Evolutionary conservation across 2,797 vertebrate genomes (phyloP).

Genomic region (Scarus forsteni): DNA sequence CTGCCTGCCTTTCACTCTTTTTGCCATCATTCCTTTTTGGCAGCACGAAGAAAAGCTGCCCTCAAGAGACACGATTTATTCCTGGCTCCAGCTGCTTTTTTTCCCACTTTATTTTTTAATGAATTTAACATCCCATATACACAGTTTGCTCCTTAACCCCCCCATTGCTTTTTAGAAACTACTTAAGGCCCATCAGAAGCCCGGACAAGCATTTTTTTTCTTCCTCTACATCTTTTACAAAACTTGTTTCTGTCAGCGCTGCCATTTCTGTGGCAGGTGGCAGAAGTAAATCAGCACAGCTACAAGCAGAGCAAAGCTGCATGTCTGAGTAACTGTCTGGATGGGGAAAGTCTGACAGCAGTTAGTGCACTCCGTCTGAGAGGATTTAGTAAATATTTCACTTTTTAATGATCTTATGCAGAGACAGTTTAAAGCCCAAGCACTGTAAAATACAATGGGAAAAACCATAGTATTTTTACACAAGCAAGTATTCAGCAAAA

Average conservation of each 20-base stretch:
- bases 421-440: not conserved
- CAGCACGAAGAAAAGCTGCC: slow-evolving; percentile 4
- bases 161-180: slow-evolving; percentile 21
- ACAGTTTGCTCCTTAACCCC: slow-evolving; percentile 55
- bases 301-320: not conserved
- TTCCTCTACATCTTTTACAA: not conserved
- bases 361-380: not conserved
- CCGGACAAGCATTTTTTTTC: not conserved
- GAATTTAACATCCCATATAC: slow-evolving; percentile 55
- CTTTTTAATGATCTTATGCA: not conserved
- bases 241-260: not conserved
- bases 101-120: slow-evolving; percentile 56
- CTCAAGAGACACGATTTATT: slow-evolving; percentile 42
- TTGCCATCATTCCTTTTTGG: slow-evolving; percentile 10
- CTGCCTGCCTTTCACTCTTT: not conserved
- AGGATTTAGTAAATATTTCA: slow-evolving; percentile 6
- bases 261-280: slow-evolving; percentile 6
- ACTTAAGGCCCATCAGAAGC: slow-evolving; percentile 8
- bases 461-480: not conserved
- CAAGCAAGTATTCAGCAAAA: not conserved
- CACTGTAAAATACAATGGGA: not conserved
- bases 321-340: not conserved
- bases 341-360: not conserved
- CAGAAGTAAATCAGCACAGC: slow-evolving; percentile 13
- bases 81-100: slow-evolving; percentile 34